Conservation (phyloP, 2,888 invertebrate genomes). For the Trachelus troglodyta region DNA sequence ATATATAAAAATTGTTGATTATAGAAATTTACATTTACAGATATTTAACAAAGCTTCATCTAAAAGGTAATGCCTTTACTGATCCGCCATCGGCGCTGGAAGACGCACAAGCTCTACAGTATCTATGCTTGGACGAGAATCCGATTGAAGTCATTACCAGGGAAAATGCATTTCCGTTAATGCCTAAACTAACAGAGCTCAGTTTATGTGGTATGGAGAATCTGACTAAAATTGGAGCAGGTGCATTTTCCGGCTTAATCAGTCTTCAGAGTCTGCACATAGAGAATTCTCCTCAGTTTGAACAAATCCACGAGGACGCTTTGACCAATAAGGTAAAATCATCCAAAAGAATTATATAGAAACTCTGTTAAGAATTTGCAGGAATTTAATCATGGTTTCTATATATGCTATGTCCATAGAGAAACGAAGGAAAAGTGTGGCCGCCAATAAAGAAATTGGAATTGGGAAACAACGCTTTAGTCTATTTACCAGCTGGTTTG, state of each 20-base stretch:
- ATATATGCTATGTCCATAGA: background rate
- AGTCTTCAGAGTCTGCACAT: slow-evolving; percentile 72
- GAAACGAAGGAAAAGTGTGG: slow-evolving; percentile 69
- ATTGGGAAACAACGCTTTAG: slow-evolving; percentile 78
- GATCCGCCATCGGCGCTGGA: slow-evolving; percentile 73
- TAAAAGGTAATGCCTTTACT: slow-evolving; percentile 75
- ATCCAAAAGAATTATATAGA: background rate
- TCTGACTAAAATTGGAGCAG: slow-evolving; percentile 70
- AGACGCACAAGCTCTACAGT: slow-evolving; percentile 72
- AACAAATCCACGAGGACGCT: slow-evolving; percentile 72
- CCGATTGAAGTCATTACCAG: slow-evolving; percentile 72
- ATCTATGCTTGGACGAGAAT: slow-evolving; percentile 77
- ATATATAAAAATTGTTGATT: background rate
- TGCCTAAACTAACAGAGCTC: slow-evolving; percentile 73
- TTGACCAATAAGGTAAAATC: slow-evolving; percentile 66
- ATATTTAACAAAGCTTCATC: slow-evolving; percentile 73
- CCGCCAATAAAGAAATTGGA: slow-evolving; percentile 77
- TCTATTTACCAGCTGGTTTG: slow-evolving; percentile 74
- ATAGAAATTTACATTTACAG: slow-evolving; percentile 37
- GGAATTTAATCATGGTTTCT: background rate
- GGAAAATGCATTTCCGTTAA: slow-evolving; percentile 71
- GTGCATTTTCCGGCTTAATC: slow-evolving; percentile 71
- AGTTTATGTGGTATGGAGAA: slow-evolving; percentile 77
- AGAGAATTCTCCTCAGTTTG: slow-evolving; percentile 74
- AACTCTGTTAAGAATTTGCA: background rate